phyloP scores from a whole-genome alignment of 2,113 vertebrate genomes.

The Addax nasomaculatus region DNA sequence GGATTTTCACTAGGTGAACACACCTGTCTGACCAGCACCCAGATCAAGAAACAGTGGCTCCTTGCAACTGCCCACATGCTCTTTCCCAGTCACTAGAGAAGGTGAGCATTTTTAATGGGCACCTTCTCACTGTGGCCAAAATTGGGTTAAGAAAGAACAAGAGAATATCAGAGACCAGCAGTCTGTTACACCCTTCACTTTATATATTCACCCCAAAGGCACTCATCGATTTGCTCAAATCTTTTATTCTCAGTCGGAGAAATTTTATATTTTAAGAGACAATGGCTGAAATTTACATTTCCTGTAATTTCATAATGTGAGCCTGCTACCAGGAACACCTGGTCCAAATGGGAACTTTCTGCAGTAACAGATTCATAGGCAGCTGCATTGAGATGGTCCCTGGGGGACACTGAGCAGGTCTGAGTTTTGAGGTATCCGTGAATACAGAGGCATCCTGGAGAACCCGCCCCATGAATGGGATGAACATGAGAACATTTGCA shows the following conservation, averaged over 20 bases:
- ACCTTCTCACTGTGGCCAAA: background rate
- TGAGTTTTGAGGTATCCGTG: background rate
- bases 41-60: background rate
- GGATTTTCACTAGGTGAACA: background rate
- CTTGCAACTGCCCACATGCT: background rate
- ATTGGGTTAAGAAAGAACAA: background rate
- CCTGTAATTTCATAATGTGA: background rate
- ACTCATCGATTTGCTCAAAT: background rate
- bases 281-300: background rate
- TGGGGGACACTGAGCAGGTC: background rate
- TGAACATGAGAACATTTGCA: background rate
- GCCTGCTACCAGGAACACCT: background rate
- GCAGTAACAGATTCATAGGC: background rate
- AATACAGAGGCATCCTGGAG: background rate
- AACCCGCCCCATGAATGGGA: background rate
- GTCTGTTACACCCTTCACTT: background rate
- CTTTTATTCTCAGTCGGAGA: background rate
- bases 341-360: background rate
- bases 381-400: background rate
- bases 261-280: background rate
- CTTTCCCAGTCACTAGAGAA: background rate
- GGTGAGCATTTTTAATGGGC: background rate
- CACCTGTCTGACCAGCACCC: background rate
- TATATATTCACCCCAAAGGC: background rate
- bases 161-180: background rate